Evolutionary conservation across 2,113 vertebrate genomes (phyloP), one percentile per base, ranked within the genome.

Genomic region (Planiliza haematocheilus): DNA sequence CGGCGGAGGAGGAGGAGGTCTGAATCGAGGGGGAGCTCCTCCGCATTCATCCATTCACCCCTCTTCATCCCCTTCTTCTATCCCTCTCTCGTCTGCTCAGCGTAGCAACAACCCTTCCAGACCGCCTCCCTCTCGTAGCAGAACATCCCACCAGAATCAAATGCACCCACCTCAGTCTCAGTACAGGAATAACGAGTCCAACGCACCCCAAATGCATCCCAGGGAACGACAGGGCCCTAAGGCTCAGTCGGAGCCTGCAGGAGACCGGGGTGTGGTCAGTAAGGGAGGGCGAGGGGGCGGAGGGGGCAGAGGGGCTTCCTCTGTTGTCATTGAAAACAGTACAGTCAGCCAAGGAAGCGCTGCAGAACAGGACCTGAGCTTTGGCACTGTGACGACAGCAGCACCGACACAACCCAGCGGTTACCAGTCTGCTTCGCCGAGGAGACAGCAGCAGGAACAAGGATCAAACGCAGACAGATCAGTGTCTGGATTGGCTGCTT

Each of bases 391-490:
- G 1, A 55, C 61, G 1, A 43, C 79, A 0, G 66, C 75, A 1
- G 30, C 60, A 0, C 14, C 46, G 1, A 36, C 82, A 0, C 81
- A 81, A 34, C 50, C 60, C 2, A 36, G 49, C 0, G 59, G 84
- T 0, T 72, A 83, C 77, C 92, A 9, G 43, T 84, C 87, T 52
- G 87, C 17, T n/a, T 61, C 81, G 53, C 95, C 80, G 1, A 59
- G 0, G 9, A 87, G 82, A n/a, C 92, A 72, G 91, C 94, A 72
- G 30, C 86, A 75, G 12, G 84, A 87, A 0, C 82, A 49, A 0
- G 21, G 82, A 49, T 59, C 63, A 0, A 12, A 61, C 2, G 16
- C 9, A 0, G 65, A 75, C 8, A 53, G 71, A 7, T 13, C 82
- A 8, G 53, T 20, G 57, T 63, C 82, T 55, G 91, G 66, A 61